These are phyloP conservation scores for Tragulus kanchil DNA, from an alignment of 2,113 vertebrate genomes.

Conservation along the genomic window DNA sequence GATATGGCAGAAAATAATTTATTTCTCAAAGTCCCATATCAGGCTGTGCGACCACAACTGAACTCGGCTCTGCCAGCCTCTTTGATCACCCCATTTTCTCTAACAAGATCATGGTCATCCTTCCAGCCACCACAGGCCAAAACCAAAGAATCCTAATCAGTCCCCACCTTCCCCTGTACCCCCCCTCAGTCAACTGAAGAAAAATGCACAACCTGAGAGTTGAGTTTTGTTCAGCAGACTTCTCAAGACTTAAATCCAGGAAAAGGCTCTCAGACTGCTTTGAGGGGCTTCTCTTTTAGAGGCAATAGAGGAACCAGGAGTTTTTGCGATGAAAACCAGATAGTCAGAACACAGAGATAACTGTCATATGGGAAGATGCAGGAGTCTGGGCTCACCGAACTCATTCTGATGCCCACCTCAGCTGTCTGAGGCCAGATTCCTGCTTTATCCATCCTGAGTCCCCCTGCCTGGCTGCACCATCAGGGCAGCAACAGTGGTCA, in stretches of 20 bases:
- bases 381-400: not conserved
- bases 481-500: not conserved
- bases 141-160: not conserved
- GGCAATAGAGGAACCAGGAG: not conserved
- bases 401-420: not conserved
- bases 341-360: not conserved
- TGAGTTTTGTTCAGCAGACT: not conserved
- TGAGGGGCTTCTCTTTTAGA: not conserved
- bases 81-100: not conserved
- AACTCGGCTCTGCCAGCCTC: not conserved
- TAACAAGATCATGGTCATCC: not conserved
- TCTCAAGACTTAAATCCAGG: not conserved
- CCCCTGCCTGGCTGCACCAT: not conserved
- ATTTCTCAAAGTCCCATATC: not conserved
- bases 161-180: no score
- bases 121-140: not conserved
- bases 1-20: not conserved
- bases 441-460: not conserved
- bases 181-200: accelerated
- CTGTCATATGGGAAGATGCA: not conserved
- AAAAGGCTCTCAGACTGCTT: not conserved
- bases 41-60: not conserved
- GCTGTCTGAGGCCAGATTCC: not conserved
- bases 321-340: not conserved
- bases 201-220: not conserved